A percentile compares a stretch with the other conserved stretches of the same genome.
Evolutionary conservation across 2,888 invertebrate species (phyloP).

Genomic region (Drosophila nr. perissopoda): DNA sequence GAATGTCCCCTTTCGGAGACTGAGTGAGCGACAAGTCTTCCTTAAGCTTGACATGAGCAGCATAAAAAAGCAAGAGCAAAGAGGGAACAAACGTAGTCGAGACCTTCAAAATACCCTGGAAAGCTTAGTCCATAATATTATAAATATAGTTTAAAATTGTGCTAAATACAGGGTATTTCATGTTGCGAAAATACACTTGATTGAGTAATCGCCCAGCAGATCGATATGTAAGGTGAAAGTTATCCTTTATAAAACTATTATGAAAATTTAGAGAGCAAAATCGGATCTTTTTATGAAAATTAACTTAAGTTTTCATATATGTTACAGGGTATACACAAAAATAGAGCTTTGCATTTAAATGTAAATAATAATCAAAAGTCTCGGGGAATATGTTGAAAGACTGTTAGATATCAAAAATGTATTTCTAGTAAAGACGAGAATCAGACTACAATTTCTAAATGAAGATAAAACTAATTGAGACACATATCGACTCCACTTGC

Average conservation of each 20-base stretch:
- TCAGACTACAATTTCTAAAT: background rate
- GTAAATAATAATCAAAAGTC: no score
- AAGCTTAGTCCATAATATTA: background rate
- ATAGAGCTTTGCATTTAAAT: no score
- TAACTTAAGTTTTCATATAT: no score
- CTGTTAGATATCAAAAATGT: background rate
- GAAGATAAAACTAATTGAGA: background rate
- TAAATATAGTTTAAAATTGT: no score
- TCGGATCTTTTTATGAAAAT: no score
- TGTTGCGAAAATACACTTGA: no score
- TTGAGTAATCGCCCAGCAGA: no score
- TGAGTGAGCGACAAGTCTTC: conserved; percentile 35
- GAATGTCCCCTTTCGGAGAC: conserved; percentile 11
- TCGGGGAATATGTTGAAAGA: background rate
- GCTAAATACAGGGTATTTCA: no score
- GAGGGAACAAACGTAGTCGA: background rate
- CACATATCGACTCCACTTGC: background rate
- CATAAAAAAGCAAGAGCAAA: conserved; percentile 13
- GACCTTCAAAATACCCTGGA: conserved; percentile 16
- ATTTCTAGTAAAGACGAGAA: background rate
- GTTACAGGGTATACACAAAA: no score
- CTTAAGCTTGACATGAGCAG: conserved; percentile 36
- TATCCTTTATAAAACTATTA: no score
- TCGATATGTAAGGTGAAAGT: no score
- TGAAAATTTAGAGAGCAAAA: no score